phyloP scores from a whole-genome alignment of 2,888 invertebrate species.

The Nomada ruficornis region DNA sequence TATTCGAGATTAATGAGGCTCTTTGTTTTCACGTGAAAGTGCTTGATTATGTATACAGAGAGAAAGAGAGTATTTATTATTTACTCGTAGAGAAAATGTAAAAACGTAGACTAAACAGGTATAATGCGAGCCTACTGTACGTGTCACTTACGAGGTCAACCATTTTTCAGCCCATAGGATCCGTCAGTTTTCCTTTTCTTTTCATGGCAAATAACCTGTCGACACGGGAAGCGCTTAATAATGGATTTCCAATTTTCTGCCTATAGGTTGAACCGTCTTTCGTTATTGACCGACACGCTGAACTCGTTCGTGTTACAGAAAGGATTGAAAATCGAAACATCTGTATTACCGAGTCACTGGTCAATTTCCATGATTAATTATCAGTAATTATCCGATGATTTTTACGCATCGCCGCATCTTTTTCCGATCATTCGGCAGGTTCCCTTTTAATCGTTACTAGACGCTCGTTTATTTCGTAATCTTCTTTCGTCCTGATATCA shows the following conservation, averaged over 20 bases:
- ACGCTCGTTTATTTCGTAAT: not conserved
- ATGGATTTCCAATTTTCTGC: slow-evolving; percentile 64
- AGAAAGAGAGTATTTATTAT: too few species aligned
- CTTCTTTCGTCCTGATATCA: not conserved
- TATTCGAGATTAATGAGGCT: not conserved
- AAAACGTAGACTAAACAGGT: too few species aligned
- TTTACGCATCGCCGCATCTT: not conserved
- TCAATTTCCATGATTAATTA: slow-evolving; percentile 33
- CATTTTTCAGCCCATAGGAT: slow-evolving; percentile 20
- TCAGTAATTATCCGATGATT: not conserved
- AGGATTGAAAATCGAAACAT: slow-evolving; percentile 46
- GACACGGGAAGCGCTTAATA: slow-evolving; percentile 48
- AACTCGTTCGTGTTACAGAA: slow-evolving; percentile 14
- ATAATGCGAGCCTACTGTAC: not conserved
- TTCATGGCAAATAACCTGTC: slow-evolving; percentile 55
- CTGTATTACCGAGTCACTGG: not conserved
- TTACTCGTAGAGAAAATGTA: too few species aligned
- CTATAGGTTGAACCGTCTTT: slow-evolving; percentile 29
- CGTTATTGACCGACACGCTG: slow-evolving; percentile 14
- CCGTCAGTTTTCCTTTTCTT: slow-evolving; percentile 27
- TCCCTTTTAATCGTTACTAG: slow-evolving; percentile 1
- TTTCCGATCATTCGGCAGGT: not conserved
- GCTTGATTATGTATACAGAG: not conserved
- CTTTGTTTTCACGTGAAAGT: not conserved
- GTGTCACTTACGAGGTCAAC: not conserved